Percentiles rank a stretch among this genome's conserved stretches.
Conservation (phyloP, 2,113 vertebrate species). For the Planiliza haematocheilus region DNA sequence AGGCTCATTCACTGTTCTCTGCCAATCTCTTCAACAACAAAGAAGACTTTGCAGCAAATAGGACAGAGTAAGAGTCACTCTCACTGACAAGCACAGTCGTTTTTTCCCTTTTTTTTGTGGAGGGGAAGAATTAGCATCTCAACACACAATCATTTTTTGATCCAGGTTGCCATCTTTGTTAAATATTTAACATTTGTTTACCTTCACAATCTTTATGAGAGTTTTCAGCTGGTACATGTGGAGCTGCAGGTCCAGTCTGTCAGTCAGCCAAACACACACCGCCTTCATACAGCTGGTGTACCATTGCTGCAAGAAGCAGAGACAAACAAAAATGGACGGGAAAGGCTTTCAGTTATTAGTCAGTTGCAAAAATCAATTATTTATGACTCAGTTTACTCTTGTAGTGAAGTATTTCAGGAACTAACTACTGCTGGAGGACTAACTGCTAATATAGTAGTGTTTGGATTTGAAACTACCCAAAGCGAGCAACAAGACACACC, state of each 20-base stretch:
- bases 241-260: conserved; percentile 96
- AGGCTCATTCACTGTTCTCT: background rate
- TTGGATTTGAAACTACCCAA: too few relatives aligned
- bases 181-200: conserved; percentile 69
- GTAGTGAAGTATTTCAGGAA: too few relatives aligned
- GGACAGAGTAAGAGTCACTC: background rate
- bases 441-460: too few relatives aligned
- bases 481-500: too few relatives aligned
- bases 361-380: too few relatives aligned
- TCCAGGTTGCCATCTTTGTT: background rate
- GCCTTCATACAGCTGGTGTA: conserved; percentile 92
- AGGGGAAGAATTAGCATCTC: too few relatives aligned
- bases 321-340: conserved; percentile 2
- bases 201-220: conserved; percentile 99
- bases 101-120: background rate
- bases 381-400: too few relatives aligned
- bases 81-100: background rate
- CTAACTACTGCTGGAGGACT: too few relatives aligned
- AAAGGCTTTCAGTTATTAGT: background rate
- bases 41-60: background rate
- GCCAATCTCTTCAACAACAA: background rate
- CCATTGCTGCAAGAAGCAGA: conserved; percentile 88
- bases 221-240: conserved; percentile 97
- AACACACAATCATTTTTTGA: too few relatives aligned
- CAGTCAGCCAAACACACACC: conserved; percentile 93